Percentiles rank a stretch among this genome's conserved stretches.
Conservation (phyloP, 2,888 invertebrate species). For the Lapara coniferarum region DNA sequence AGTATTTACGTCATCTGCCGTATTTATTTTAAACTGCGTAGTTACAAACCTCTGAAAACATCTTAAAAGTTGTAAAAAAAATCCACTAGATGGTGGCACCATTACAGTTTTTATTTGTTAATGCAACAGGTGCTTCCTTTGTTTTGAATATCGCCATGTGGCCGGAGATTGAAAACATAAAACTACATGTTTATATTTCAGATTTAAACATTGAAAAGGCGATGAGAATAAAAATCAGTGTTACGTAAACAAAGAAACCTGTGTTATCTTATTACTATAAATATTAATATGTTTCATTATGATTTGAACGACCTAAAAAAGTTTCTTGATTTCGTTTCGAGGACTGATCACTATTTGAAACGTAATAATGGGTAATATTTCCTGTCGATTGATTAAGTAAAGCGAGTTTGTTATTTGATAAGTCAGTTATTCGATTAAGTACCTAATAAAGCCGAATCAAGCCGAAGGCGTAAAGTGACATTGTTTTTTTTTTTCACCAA, state of each 20-base stretch:
- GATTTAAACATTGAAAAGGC: conserved; percentile 20
- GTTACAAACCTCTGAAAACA: neutral
- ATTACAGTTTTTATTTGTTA: neutral
- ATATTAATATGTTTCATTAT: neutral
- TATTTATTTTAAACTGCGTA: neutral
- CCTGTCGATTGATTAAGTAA: neutral
- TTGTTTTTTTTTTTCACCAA: neutral
- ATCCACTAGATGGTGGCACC: neutral
- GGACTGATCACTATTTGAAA: neutral
- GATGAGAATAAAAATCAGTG: conserved; percentile 16
- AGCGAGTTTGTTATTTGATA: neutral
- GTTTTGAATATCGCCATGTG: conserved; percentile 12
- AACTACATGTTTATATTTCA: conserved; percentile 20
- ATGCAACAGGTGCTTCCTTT: conserved; percentile 18
- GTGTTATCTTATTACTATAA: conserved; percentile 7
- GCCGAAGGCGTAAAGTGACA: neutral
- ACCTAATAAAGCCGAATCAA: neutral
- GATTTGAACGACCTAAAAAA: neutral
- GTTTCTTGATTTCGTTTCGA: conserved; percentile 2
- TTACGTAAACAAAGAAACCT: conserved; percentile 4
- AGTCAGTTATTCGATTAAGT: neutral
- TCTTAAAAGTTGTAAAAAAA: neutral
- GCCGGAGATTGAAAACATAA: conserved; percentile 5
- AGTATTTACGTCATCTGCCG: neutral
- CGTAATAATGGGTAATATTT: conserved; percentile 2